Evolutionary conservation across 1,140 invertebrate genomes (phyloP).

Genomic region (Ceratina australensis): DNA sequence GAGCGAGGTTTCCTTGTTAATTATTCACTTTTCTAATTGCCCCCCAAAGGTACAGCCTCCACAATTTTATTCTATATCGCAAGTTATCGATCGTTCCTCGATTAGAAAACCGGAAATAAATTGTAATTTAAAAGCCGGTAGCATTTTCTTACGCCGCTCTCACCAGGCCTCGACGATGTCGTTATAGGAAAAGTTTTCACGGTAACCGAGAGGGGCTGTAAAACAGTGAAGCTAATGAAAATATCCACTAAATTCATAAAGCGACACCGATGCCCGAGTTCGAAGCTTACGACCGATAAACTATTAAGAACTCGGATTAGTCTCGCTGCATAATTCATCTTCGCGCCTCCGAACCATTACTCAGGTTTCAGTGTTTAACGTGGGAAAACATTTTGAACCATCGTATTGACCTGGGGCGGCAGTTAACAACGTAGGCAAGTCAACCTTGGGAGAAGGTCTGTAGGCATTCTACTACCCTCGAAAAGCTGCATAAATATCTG

Average conservation of each 20-base stretch:
- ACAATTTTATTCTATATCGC: background rate
- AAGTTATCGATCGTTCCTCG: background rate
- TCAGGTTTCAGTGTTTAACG: too few relatives aligned
- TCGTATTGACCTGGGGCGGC: background rate
- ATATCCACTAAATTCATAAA: too few relatives aligned
- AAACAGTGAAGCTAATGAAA: too few relatives aligned
- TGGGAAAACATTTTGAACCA: background rate
- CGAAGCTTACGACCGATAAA: background rate
- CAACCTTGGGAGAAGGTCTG: conserved; percentile 8
- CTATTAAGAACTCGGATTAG: background rate
- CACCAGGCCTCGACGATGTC: too few relatives aligned
- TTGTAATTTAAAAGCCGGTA: background rate
- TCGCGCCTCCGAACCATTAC: background rate
- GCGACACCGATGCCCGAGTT: background rate
- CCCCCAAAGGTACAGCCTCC: background rate
- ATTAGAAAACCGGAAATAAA: background rate
- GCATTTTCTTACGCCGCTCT: too few relatives aligned
- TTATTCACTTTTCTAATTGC: conserved; percentile 2
- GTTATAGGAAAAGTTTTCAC: too few relatives aligned
- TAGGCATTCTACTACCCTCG: conserved; percentile 1
- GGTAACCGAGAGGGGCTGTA: too few relatives aligned
- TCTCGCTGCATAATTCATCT: background rate
- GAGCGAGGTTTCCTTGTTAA: background rate
- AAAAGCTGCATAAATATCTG: conserved; percentile 20
- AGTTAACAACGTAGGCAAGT: background rate